Base-by-base conservation (phyloP, 2,113 vertebrate species). In the Corythoichthys intestinalis region DNA sequence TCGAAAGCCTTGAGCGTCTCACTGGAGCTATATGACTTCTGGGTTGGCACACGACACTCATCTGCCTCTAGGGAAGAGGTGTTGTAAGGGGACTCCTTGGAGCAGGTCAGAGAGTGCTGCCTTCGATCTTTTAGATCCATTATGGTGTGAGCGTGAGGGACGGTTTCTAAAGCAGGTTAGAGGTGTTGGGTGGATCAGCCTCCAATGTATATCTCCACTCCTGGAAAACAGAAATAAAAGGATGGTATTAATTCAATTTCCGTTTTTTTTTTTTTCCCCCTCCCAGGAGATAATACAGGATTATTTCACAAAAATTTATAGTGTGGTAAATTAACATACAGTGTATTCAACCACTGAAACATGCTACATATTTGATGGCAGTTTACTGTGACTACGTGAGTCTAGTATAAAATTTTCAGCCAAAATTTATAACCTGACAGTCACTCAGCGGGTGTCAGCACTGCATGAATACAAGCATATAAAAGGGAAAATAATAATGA, bases 1-100 rank as follows among this genome's bases (percentile, higher is more conserved):
- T 98, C 96, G 1, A 96, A 98, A 0, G 95, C 97, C 85, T 98
- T 98, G 47, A 99, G 93, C 0, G 96, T 98, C 91, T 99, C 96
- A 0, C 95, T 99, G 79, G 97, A 98, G 91, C 95, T 99, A 84
- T 98, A 99, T 17, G 96, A 98, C 75, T 98, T 98, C 91, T 98
- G 96, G 0, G 96, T 99, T 48, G 96, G 96, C 53, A 98, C 96
- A 1, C 96, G 94, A 77, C 95, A 95, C 83, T 97, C 95, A 2
- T 97, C 96, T 0, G 91, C 85, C 79, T 98, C 96, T 89, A 97
- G 88, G 13, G 96, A 95, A 13, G 96, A 94, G 50, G 94, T 94
- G 0, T 94, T 96, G 73, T 96, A 98, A 80, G 94, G 94, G 72
- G 94, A 93, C 56, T 98, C 95, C 84, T 97, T 96, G 75, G 93